Base-by-base conservation (phyloP, 2,888 invertebrate genomes). In the Margaritifera margaritifera region DNA sequence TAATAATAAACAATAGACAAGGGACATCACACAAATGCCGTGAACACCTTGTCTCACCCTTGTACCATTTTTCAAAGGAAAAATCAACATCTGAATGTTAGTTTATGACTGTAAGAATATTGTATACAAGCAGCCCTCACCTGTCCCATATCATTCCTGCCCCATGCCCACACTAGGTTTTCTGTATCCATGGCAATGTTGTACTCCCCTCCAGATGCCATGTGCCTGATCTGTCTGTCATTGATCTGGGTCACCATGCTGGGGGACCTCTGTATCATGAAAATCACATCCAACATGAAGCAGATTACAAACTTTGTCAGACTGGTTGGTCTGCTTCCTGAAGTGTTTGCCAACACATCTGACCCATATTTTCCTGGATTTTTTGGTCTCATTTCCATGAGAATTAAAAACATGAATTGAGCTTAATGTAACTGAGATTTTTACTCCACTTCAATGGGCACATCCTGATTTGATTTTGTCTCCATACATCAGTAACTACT, bases 151-250 rank as follows among this genome's bases (percentile, higher is more conserved):
- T 92, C 93, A 77, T 93, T 93, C 79, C 93, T 94, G 27, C 95
- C 96, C 92, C 95, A 94, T 15, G 94, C 93, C 88, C 93, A 93
- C 51, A 95, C 90, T 79, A 92, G 92, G 31, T 94, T 94, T 64
- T 85, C 84, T 4, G 88, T 88, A 75, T 91, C 91, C 64, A 95
- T 91, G 50, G 93, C 94, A 71, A 95, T 91, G 1, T 94, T 95
- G 84, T 93, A 95, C 88, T 95, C 95, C 22, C 93, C 93, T 0
- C 95, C 95, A 84, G 95, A 94, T 42, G 92, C 92, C 55, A 94
- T 91, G 81, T 89, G 76, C 8, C 67, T 73, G 51, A 87, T 74
- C 59, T 82, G 85, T 78, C 80, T 71, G 68, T 87, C 85, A 74
- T 84, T 85, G 50, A 86, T 83, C 27, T 71, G 72, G 20, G 85